phyloP scores from a whole-genome alignment of 1,140 invertebrate genomes.

The Doryteuthis pealeii region DNA sequence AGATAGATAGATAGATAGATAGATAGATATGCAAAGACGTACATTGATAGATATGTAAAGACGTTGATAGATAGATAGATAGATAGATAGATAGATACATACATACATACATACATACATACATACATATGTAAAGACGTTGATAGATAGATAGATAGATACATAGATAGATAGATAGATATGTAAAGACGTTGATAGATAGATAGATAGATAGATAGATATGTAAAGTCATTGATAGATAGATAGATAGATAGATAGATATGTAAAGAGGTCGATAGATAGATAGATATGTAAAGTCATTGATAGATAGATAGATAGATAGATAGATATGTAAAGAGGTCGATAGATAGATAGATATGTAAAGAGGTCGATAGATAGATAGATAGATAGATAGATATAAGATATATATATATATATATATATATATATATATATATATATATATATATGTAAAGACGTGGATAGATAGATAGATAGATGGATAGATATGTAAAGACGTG shows the following conservation, averaged over 20 bases:
- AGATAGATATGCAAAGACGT: background rate
- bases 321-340: background rate
- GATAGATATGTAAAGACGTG: background rate
- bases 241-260: background rate
- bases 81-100: background rate
- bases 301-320: background rate
- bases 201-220: background rate
- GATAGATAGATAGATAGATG: background rate
- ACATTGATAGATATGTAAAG: background rate
- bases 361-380: background rate
- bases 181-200: background rate
- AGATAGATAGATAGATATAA: background rate
- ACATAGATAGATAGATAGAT: background rate
- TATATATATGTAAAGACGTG: background rate
- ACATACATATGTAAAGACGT: background rate
- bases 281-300: background rate
- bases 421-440: slow-evolving; percentile 1
- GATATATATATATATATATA: background rate
- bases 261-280: background rate
- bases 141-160: background rate
- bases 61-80: background rate
- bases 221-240: background rate
- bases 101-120: background rate
- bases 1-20: background rate
- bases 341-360: background rate